phyloP scores from a whole-genome alignment of 2,888 invertebrate genomes.

The Hydriomena furcata region DNA sequence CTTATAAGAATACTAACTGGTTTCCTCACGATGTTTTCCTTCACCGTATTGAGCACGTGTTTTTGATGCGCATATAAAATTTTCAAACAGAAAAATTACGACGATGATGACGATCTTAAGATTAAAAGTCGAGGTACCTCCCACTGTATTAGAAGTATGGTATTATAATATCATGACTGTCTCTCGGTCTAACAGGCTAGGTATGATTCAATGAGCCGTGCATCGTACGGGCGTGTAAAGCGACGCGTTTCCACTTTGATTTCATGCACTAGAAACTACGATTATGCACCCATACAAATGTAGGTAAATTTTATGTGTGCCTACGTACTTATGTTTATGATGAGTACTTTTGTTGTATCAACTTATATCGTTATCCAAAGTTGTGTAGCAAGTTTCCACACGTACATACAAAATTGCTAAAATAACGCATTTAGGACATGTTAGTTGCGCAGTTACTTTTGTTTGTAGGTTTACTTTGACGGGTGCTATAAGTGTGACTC shows the following conservation, averaged over 20 bases:
- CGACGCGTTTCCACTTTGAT: conserved; percentile 31
- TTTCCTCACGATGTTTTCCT: too few species aligned
- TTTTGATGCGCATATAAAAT: too few species aligned
- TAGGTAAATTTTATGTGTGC: conserved; percentile 20
- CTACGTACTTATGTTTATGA: conserved; percentile 11
- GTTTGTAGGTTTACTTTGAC: background rate
- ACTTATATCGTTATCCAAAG: too few species aligned
- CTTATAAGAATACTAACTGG: too few species aligned
- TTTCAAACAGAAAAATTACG: too few species aligned
- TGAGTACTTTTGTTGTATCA: conserved; percentile 3
- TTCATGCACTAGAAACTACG: conserved; percentile 37
- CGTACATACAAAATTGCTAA: too few species aligned
- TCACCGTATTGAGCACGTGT: too few species aligned
- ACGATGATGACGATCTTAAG: too few species aligned
- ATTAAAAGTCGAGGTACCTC: too few species aligned
- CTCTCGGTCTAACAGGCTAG: conserved; percentile 20
- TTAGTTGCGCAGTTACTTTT: background rate
- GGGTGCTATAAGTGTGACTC: conserved; percentile 3
- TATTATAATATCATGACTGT: conserved; percentile 2
- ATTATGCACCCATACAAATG: conserved; percentile 21
- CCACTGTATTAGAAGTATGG: conserved; percentile 1
- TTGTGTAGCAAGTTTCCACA: background rate
- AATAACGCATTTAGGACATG: background rate
- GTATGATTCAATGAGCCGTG: conserved; percentile 43
- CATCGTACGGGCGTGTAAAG: conserved; percentile 19